phyloP scores from a whole-genome alignment of 2,888 invertebrate species.

The Prosopocoilus inquinatus region DNA sequence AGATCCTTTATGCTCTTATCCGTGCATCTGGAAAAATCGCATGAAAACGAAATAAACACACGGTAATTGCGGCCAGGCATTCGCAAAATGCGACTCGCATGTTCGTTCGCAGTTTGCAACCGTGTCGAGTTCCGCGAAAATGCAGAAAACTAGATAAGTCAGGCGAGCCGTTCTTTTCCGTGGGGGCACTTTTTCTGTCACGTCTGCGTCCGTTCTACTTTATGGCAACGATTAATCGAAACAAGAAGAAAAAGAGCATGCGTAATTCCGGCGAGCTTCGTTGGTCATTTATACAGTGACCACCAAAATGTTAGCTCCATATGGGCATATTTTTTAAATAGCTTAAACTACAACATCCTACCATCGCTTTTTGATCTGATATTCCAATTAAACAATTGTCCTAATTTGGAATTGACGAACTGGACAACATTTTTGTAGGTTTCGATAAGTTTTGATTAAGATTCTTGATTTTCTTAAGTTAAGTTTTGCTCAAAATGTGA shows the following conservation, averaged over 20 bases:
- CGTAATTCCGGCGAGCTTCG: too few relatives aligned
- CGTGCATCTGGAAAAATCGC: slow-evolving; percentile 4
- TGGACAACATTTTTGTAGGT: too few relatives aligned
- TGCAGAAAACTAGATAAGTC: slow-evolving; percentile 3
- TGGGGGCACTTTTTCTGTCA: neutral
- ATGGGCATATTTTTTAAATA: too few relatives aligned
- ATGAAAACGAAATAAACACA: slow-evolving; percentile 19
- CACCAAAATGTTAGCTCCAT: too few relatives aligned
- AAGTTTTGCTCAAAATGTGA: too few relatives aligned
- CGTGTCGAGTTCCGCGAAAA: slow-evolving; percentile 2
- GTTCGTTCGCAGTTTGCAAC: slow-evolving; percentile 13
- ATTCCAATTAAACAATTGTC: too few relatives aligned
- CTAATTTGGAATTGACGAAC: too few relatives aligned
- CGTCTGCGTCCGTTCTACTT: neutral
- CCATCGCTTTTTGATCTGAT: too few relatives aligned
- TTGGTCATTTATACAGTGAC: too few relatives aligned
- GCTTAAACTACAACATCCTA: too few relatives aligned
- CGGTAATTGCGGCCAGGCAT: slow-evolving; percentile 18
- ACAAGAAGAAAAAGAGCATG: neutral
- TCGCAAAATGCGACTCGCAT: slow-evolving; percentile 20
- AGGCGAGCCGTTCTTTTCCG: neutral
- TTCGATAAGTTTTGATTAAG: too few relatives aligned
- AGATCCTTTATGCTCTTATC: neutral
- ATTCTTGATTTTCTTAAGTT: too few relatives aligned
- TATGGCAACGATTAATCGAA: neutral